A percentile compares a stretch with the other conserved stretches of the same genome.
Evolutionary conservation across 2,888 invertebrate species (phyloP).

Genomic region (Acanthacorydalis orientalis): DNA sequence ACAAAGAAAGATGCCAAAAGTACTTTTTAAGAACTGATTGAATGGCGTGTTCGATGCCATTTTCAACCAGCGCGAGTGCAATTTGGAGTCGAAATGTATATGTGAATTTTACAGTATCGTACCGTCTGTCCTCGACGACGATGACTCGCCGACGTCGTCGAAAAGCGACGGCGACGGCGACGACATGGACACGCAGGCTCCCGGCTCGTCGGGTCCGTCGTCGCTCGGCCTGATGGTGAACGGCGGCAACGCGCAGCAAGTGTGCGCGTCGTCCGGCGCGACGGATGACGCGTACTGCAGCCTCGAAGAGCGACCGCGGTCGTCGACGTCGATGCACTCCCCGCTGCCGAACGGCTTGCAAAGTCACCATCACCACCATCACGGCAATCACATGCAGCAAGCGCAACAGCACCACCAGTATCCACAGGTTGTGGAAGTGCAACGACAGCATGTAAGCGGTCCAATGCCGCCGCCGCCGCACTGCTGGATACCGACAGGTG

Average conservation of each 20-base stretch:
- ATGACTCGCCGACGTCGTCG: constrained; percentile 63
- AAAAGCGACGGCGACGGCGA: constrained; percentile 46
- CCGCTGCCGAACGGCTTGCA: too few relatives aligned
- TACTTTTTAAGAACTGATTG: too few relatives aligned
- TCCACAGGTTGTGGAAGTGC: too few relatives aligned
- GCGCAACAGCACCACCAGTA: too few relatives aligned
- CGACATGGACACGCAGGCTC: background rate
- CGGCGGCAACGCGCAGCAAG: constrained; percentile 6
- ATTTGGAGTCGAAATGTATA: too few relatives aligned
- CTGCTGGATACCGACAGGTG: constrained; percentile 16
- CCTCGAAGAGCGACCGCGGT: background rate
- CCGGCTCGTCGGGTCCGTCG: constrained; percentile 4
- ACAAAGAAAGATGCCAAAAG: too few relatives aligned
- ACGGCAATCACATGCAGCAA: too few relatives aligned
- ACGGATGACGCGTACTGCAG: background rate
- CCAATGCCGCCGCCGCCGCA: background rate
- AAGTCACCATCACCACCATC: too few relatives aligned
- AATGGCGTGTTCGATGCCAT: too few relatives aligned
- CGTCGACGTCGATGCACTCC: too few relatives aligned
- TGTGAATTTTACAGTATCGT: constrained; percentile 44
- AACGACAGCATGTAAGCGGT: too few relatives aligned
- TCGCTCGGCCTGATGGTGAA: constrained; percentile 8
- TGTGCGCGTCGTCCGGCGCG: constrained; percentile 8
- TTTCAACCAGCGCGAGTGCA: too few relatives aligned
- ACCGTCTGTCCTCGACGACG: constrained; percentile 68